Evolutionary conservation across 2,888 invertebrate species (phyloP).

Genomic region (Ceraclea dissimilis): DNA sequence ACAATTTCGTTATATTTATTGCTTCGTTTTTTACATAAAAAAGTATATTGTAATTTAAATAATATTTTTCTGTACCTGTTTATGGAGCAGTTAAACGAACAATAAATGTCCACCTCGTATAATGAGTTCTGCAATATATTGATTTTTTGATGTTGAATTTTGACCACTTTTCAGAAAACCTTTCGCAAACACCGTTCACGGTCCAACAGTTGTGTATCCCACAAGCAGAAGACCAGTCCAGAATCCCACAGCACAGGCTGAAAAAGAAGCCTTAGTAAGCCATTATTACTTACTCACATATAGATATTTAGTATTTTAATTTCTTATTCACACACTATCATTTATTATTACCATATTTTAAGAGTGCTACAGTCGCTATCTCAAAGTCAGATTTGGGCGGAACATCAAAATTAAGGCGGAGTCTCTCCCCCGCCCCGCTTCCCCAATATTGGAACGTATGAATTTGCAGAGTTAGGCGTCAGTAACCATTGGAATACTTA

Average conservation of each 20-base stretch:
- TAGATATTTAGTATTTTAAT: no score
- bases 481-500: no score
- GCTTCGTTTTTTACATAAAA: no score
- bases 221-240: neutral
- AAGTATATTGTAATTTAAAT: neutral
- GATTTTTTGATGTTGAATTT: neutral
- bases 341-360: no score
- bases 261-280: slow-evolving; percentile 49
- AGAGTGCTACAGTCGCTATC: no score
- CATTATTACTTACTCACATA: neutral
- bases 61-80: neutral
- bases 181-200: slow-evolving; percentile 18
- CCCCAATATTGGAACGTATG: no score
- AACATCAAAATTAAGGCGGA: no score
- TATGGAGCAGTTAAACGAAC: neutral
- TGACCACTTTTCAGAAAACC: slow-evolving; percentile 28
- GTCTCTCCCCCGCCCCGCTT: no score
- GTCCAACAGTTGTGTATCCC: neutral
- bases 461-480: no score
- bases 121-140: neutral
- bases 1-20: neutral
- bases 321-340: no score
- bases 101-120: no score
- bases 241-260: slow-evolving; percentile 36
- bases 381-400: no score